Percentiles rank a stretch among this genome's conserved stretches.
Evolutionary conservation across 2,888 invertebrate genomes (phyloP).

Genomic region (Lucinisca nassula): DNA sequence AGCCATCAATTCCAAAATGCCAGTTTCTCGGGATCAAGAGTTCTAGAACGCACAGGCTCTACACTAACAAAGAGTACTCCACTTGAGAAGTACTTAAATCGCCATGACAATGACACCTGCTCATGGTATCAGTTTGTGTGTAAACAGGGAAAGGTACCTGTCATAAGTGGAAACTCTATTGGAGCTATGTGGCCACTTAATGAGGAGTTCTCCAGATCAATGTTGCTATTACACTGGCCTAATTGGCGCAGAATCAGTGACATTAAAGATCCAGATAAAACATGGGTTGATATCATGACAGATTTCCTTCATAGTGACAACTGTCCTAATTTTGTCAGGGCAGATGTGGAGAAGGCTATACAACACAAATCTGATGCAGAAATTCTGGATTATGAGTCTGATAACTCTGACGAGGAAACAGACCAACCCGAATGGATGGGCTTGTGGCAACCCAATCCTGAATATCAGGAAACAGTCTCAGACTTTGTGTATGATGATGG

Average conservation of each 20-base stretch:
- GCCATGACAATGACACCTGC: too few relatives aligned
- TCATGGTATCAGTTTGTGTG: too few relatives aligned
- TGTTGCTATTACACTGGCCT: conserved; percentile 66
- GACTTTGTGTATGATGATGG: too few relatives aligned
- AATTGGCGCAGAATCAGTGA: conserved; percentile 65
- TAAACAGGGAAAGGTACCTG: neutral
- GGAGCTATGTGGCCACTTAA: conserved; percentile 58
- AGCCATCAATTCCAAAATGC: conserved; percentile 59
- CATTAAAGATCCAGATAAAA: conserved; percentile 42
- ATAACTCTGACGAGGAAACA: neutral
- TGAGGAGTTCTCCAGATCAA: conserved; percentile 50
- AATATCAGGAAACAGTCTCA: too few relatives aligned
- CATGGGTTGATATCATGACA: conserved; percentile 57
- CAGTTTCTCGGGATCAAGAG: conserved; percentile 51
- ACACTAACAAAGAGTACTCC: conserved; percentile 37
- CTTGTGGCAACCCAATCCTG: too few relatives aligned
- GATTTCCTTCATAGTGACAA: conserved; percentile 41
- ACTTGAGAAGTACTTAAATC: conserved; percentile 44
- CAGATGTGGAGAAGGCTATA: conserved; percentile 42
- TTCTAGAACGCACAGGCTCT: conserved; percentile 32
- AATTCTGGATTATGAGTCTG: neutral
- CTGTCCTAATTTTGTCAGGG: conserved; percentile 64
- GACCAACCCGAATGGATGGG: neutral
- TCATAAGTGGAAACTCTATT: neutral
- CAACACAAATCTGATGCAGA: neutral